Evolutionary conservation across 2,113 vertebrate genomes (phyloP), one percentile per base, ranked within the genome.

Genomic region (Bufo gargarizans): DNA sequence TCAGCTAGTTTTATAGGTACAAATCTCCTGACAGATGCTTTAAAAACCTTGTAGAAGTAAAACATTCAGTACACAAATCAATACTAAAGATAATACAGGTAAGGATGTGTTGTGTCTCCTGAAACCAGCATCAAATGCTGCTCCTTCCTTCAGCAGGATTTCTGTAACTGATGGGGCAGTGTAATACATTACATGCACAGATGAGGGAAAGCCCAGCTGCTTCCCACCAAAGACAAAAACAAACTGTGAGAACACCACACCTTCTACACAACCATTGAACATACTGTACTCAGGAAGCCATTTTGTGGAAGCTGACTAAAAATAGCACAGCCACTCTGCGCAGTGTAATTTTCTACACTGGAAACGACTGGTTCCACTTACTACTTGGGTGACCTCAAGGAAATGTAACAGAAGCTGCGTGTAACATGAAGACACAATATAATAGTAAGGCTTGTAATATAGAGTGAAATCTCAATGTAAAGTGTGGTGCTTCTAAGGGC

Each of bases 251-350:
- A 71, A 58, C 22, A 84, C 83, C 83, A 74, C 83, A 85, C 83
- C 83, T 85, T 74, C n/a, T n/a, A 59, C 67, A 85, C 33, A 76
- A 47, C 69, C 47, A 74, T 20, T 85, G 63, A 53, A 55, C 82
- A 84, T 4, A 67, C 63, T 83, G 81, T 83, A 69, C 82, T 69
- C 82, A 69, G 82, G 82, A 84, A 84, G 55, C 82, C 82, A 84
- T 84, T 84, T 69, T 71, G 63, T 84, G 49, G 33, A 20, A 55
- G 82, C 82, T 0, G n/a, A 71, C 82, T 84, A 84, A 53, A 81
- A 83, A 83, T 83, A 83, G 81, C 81, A 83, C 2, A 12, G 80
- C 80, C 80, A 12, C 33, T 16, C 63, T 71, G 63, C 65, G 55
- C 69, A 71, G 82, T 84, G 55, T 71, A 49, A 69, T 67, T 67